phyloP scores from a whole-genome alignment of 2,888 invertebrate species.

The Ctena decussata region DNA sequence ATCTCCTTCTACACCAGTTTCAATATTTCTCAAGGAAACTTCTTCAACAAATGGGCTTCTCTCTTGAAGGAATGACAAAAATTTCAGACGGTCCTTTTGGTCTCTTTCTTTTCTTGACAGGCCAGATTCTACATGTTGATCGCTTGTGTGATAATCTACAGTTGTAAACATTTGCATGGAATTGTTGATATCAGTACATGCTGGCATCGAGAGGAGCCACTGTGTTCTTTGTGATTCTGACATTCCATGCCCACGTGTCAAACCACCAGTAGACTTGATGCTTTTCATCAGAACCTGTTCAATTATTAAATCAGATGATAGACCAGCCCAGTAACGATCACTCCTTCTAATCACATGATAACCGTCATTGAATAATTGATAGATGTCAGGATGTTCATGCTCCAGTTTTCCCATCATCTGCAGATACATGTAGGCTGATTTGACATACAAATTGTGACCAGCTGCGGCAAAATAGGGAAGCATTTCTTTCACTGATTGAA shows the following conservation, averaged over 20 bases:
- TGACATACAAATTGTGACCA: slow-evolving; percentile 65
- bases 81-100: neutral
- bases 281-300: slow-evolving; percentile 74
- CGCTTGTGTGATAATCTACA: slow-evolving; percentile 16
- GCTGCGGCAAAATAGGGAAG: slow-evolving; percentile 62
- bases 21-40: slow-evolving; percentile 4
- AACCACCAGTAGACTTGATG: slow-evolving; percentile 67
- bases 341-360: slow-evolving; percentile 65
- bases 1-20: slow-evolving; percentile 18
- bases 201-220: slow-evolving; percentile 62
- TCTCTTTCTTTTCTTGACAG: slow-evolving; percentile 18
- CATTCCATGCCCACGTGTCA: slow-evolving; percentile 65
- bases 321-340: slow-evolving; percentile 71
- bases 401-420: slow-evolving; percentile 43
- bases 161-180: slow-evolving; percentile 51
- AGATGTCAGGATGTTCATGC: slow-evolving; percentile 50
- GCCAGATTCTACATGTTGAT: too few relatives aligned
- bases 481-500: slow-evolving; percentile 52
- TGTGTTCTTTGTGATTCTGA: slow-evolving; percentile 48
- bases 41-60: slow-evolving; percentile 22
- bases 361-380: slow-evolving; percentile 48
- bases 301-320: slow-evolving; percentile 71
- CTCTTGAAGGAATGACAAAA: slow-evolving; percentile 3
- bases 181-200: slow-evolving; percentile 45
- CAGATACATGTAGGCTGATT: slow-evolving; percentile 55